Evolutionary conservation across 2,888 invertebrate species (phyloP), one percentile per base, ranked within the genome.

Genomic region (Tenodera sinensis): DNA sequence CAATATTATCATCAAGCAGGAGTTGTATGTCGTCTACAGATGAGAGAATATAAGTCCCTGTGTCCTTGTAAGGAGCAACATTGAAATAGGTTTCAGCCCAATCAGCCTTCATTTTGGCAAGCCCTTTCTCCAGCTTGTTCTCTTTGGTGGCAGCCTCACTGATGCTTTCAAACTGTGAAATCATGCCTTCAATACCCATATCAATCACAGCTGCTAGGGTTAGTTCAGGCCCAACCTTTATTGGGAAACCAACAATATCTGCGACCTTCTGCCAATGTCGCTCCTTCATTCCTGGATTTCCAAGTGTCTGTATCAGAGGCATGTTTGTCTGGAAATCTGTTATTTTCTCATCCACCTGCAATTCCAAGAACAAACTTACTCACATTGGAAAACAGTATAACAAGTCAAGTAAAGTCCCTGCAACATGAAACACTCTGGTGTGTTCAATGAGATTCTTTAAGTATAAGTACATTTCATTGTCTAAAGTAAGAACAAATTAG

Each of bases 61-160:
- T 98, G 93, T 98, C 97, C 91, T 97, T 96, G 93, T 98, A 98
- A 27, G 95, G 93, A 90, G 96, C 94, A 89, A 97, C 95, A 15
- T 94, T 95, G 92, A 98, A 98, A 92, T 94, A 95, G 91, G 97
- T 95, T 90, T 96, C 97, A 81, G 95, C 96, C 99, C 99, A 99
- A 94, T 99, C 99, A 87, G 94, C 94, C 84, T 94, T 96, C 99
- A 99, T 99, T 94, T 97, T 98, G 89, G 95, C 94, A 93, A 99
- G 94, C 30, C 97, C 96, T 93, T 96, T 97, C 93, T 99, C 99
- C 85, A 99, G 94, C 92, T 97, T 98, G 92, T 97, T 98, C 93
- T 99, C 99, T 93, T 99, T 99, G 3, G 98, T 98, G 0, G 99
- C 99, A 0, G 98, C 97, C 93, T 99, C 98, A 7, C 98, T 98